Conservation (phyloP, 2,113 vertebrate genomes). For the Hipposideros armiger region DNA sequence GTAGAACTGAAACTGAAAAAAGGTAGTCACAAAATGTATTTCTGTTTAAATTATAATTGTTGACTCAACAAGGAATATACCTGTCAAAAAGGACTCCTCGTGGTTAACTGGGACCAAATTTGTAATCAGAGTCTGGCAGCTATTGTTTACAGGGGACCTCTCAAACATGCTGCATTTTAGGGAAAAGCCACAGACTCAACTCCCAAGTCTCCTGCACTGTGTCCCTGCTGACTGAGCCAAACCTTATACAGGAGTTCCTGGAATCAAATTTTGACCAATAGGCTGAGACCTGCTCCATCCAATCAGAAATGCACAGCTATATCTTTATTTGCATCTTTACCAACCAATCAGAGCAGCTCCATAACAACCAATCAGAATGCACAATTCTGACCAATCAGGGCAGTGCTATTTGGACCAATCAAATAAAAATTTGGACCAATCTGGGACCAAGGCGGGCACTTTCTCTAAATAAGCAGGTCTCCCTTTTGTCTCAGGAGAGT, state of each 20-base stretch:
- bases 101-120: neutral
- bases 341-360: neutral
- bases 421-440: neutral
- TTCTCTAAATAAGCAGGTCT: neutral
- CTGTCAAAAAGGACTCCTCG: neutral
- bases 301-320: neutral
- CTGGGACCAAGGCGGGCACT: neutral
- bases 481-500: neutral
- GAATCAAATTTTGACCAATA: neutral
- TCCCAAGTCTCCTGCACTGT: neutral
- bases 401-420: neutral
- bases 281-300: neutral
- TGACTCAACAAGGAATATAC: neutral
- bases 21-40: neutral
- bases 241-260: neutral
- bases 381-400: neutral
- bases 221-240: neutral
- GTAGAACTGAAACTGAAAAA: conserved; percentile 9
- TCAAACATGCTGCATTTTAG: neutral
- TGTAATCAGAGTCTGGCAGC: neutral
- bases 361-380: neutral
- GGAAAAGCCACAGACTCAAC: neutral
- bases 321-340: neutral
- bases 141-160: neutral
- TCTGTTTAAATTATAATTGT: neutral